Base-by-base conservation (phyloP, 2,888 invertebrate species). In the Capitulum mitella region DNA sequence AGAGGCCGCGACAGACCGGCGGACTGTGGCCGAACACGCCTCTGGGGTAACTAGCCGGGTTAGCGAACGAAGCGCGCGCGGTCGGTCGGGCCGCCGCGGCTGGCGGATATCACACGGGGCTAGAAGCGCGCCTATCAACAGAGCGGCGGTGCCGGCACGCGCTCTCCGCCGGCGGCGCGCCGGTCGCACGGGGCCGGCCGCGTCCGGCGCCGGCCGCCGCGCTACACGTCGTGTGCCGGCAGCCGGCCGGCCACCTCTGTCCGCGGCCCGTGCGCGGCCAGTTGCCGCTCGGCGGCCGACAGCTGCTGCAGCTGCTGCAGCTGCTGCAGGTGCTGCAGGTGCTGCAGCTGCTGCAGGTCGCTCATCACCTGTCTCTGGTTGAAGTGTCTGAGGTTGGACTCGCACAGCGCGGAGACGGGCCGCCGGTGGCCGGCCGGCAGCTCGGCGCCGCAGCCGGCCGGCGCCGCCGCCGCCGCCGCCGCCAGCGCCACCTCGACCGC, bases 401-500 rank as follows among this genome's bases (percentile, higher is more conserved):
- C 82, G 77, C 82, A 81, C 37, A 82, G 80, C 43, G 82, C 80
- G 32, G 81, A 81, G 8, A 82, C 81, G 75, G 81, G 80, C 22
- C 80, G 79, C 19, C 78, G 77, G 19, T 78, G 77, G 78, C 26
- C 81, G 70, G 70, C 80, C 79, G 22, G 22, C 70, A 40, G 34
- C 37, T 70, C 70, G 10, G 34, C 37, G 8, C 37, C 10, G 70
- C 26, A 70, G 8, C 40, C 19, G 29, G 19, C 37, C 40, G 70
- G 37, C 70, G 40, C 22, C 70, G 70, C 34, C n/a, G 75, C 43
- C 70, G 70, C 40, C 26, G 74, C 2, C 40, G 74, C 26, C 43
- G 22, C 12, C 61, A 16, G 14, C 46, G 46, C 76, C 46, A 32
- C 46, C 77, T 82, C 80, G 26, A 86, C 29, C 93, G 93, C 64